A percentile compares a stretch with the other conserved stretches of the same genome.
phyloP scores from a whole-genome alignment of 2,113 vertebrate species.

The Nyctereutes procyonoides region DNA sequence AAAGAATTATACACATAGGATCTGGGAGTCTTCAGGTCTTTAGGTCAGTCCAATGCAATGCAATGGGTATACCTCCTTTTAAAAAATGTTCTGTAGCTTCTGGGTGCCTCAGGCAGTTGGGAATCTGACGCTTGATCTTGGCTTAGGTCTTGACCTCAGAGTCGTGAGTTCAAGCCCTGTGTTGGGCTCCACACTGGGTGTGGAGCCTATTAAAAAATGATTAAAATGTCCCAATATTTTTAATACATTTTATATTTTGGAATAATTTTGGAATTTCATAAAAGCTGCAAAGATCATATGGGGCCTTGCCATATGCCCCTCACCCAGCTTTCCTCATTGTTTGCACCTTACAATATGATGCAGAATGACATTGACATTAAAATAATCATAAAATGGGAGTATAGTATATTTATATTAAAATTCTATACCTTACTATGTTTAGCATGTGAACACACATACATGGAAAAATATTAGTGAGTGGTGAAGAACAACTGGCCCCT shows the following conservation, averaged over 20 bases:
- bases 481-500: too few relatives aligned
- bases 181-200: neutral
- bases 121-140: neutral
- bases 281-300: neutral
- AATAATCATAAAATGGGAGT: too few relatives aligned
- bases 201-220: neutral
- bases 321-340: neutral
- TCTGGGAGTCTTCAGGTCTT: neutral
- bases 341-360: neutral
- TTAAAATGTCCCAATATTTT: neutral
- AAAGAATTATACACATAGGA: neutral
- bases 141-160: neutral
- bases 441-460: too few relatives aligned
- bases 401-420: too few relatives aligned
- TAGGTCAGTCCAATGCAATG: neutral
- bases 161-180: neutral
- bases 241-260: neutral
- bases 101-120: neutral
- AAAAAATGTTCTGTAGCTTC: neutral
- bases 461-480: too few relatives aligned
- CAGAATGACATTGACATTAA: too few relatives aligned
- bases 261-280: slow-evolving; percentile 32
- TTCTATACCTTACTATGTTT: too few relatives aligned
- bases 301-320: neutral
- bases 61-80: neutral